Conservation (phyloP, 1,140 invertebrate species). For the Cotesia glomerata region DNA sequence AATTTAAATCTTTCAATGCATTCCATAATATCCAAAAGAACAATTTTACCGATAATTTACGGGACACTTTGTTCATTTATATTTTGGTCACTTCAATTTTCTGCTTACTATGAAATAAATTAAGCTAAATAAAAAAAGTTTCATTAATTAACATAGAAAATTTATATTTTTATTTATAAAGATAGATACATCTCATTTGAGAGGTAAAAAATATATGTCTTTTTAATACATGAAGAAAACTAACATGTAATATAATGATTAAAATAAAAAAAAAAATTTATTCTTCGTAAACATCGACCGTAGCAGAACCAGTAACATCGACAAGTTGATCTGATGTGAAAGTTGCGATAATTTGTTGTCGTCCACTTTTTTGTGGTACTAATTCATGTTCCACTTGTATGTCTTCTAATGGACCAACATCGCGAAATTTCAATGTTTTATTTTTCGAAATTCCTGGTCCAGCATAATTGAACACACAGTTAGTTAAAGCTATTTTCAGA, state of each 20-base stretch:
- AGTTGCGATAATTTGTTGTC: slow-evolving; percentile 68
- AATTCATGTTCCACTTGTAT: slow-evolving; percentile 65
- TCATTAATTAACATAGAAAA: not conserved
- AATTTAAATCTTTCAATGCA: not conserved
- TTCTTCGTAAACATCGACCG: slow-evolving; percentile 58
- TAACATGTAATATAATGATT: not conserved
- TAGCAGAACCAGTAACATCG: slow-evolving; percentile 70
- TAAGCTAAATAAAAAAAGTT: not conserved
- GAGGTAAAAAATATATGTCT: no score
- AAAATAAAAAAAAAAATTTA: slow-evolving; percentile 23
- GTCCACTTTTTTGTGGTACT: slow-evolving; percentile 62
- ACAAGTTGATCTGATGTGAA: slow-evolving; percentile 71
- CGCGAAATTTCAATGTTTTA: slow-evolving; percentile 63
- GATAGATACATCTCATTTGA: no score
- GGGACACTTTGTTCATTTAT: slow-evolving; percentile 42
- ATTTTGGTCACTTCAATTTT: slow-evolving; percentile 44
- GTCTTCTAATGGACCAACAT: slow-evolving; percentile 63
- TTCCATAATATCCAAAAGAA: slow-evolving; percentile 28
- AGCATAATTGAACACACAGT: slow-evolving; percentile 73
- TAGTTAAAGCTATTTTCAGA: slow-evolving; percentile 66
- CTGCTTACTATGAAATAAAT: slow-evolving; percentile 32
- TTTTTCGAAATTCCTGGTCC: slow-evolving; percentile 71
- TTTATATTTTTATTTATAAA: not conserved
- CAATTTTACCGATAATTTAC: slow-evolving; percentile 40
- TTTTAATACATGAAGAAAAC: no score